Evolutionary conservation across 2,113 vertebrate genomes (phyloP).

Genomic region (Halichoeres trimaculatus): DNA sequence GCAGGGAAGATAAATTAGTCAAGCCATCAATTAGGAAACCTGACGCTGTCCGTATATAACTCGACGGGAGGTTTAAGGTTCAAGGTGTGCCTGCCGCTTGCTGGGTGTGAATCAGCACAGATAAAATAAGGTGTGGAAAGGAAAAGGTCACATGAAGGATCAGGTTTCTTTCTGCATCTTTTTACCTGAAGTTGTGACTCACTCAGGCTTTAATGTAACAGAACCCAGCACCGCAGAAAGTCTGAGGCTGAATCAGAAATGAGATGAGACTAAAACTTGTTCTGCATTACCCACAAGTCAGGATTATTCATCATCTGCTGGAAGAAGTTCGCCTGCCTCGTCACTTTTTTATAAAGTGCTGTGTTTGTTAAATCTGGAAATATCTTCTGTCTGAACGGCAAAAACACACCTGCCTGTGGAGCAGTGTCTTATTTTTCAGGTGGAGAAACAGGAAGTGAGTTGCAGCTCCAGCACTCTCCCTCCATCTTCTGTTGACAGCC

Average conservation of each 20-base stretch:
- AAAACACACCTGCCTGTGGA: constrained; percentile 39
- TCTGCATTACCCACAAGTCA: neutral
- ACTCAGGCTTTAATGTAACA: neutral
- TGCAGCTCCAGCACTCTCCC: constrained; percentile 29
- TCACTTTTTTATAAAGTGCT: constrained; percentile 8
- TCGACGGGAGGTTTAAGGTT: constrained; percentile 41
- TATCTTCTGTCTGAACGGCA: constrained; percentile 31
- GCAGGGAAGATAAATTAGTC: constrained; percentile 54
- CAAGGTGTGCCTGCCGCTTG: constrained; percentile 24
- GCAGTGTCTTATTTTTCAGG: constrained; percentile 15
- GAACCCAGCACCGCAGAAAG: neutral
- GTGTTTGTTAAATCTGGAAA: constrained; percentile 41
- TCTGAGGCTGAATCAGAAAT: constrained; percentile 1
- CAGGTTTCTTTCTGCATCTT: constrained; percentile 10
- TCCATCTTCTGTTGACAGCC: constrained; percentile 56
- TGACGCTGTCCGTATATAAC: constrained; percentile 40
- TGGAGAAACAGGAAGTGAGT: constrained; percentile 42
- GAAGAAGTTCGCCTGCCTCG: constrained; percentile 6
- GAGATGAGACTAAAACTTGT: constrained; percentile 4
- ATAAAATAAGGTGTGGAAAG: constrained; percentile 48
- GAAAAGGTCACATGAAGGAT: constrained; percentile 35
- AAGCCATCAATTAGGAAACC: constrained; percentile 63
- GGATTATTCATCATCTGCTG: neutral
- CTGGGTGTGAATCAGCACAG: constrained; percentile 13
- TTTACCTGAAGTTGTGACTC: constrained; percentile 13